Percentiles rank a stretch among this genome's conserved stretches.
Conservation (phyloP, 2,888 invertebrate genomes). For the Chironomus riparius region DNA sequence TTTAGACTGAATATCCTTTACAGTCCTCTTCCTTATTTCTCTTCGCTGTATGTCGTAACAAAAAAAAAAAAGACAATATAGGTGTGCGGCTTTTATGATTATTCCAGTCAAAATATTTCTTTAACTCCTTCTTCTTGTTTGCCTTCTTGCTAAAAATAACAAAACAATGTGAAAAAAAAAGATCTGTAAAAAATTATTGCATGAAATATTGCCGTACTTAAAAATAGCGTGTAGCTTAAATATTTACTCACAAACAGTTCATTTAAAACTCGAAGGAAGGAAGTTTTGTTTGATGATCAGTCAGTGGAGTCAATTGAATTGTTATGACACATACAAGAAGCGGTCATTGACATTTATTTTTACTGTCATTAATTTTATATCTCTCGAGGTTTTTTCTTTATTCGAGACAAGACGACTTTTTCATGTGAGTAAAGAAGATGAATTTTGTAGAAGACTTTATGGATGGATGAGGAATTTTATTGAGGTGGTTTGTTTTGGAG, state of each 20-base stretch:
- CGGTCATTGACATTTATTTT: neutral
- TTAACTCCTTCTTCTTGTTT: neutral
- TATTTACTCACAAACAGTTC: too few species aligned
- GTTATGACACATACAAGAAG: neutral
- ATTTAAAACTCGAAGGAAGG: too few species aligned
- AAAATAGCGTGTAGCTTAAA: neutral
- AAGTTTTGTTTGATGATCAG: neutral
- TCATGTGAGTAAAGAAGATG: too few species aligned
- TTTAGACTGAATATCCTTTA: neutral
- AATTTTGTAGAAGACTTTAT: too few species aligned
- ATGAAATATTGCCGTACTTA: constrained; percentile 6
- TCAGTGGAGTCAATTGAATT: neutral
- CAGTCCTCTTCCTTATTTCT: neutral
- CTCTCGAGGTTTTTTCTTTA: neutral
- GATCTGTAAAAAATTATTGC: constrained; percentile 7
- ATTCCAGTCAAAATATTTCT: constrained; percentile 17
- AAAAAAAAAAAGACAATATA: neutral
- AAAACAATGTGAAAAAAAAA: neutral
- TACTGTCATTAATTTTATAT: neutral
- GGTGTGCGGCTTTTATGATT: constrained; percentile 12
- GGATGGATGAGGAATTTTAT: too few species aligned
- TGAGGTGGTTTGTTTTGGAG: too few species aligned
- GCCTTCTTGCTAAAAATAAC: too few species aligned
- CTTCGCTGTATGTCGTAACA: neutral
- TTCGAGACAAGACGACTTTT: too few species aligned